A percentile compares a stretch with the other conserved stretches of the same genome.
These are phyloP conservation scores for Rhogogaster chlorosoma DNA, from an alignment of 2,888 invertebrate species.

Conservation along the genomic window DNA sequence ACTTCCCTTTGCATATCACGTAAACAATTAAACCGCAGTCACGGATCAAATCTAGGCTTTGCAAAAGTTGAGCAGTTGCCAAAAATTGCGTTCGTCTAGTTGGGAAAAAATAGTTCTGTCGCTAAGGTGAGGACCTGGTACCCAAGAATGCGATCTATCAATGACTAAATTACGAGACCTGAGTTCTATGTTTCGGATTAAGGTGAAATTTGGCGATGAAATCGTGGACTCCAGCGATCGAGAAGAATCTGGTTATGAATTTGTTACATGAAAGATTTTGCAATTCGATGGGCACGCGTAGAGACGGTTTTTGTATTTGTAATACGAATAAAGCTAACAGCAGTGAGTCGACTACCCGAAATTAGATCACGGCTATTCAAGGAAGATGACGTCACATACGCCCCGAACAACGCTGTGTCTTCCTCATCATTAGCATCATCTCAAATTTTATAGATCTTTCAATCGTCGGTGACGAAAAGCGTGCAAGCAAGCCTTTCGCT, in stretches of 20 bases:
- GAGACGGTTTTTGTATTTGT: conserved; percentile 66
- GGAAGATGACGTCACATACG: conserved; percentile 70
- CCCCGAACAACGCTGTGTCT: conserved; percentile 54
- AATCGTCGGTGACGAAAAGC: background rate
- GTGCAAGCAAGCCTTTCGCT: background rate
- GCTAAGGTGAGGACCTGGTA: background rate
- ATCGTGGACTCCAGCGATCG: background rate
- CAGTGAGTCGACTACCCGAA: conserved; percentile 71
- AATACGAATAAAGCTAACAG: conserved; percentile 75
- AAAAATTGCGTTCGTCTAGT: conserved; percentile 52
- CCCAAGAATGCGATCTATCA: background rate
- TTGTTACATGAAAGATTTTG: background rate
- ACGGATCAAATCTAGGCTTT: background rate
- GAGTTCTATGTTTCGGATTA: background rate
- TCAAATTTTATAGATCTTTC: conserved; percentile 54
- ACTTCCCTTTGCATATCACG: conserved; percentile 6
- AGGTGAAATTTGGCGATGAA: background rate
- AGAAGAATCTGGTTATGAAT: background rate
- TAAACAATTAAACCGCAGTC: conserved; percentile 5
- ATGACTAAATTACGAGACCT: background rate
- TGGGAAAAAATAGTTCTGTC: conserved; percentile 17
- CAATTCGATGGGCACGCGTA: conserved; percentile 50
- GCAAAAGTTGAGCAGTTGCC: conserved; percentile 61
- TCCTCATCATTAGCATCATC: conserved; percentile 56
- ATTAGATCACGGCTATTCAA: conserved; percentile 74